phyloP scores from a whole-genome alignment of 1,140 invertebrate species.

The Sinella curviseta region DNA sequence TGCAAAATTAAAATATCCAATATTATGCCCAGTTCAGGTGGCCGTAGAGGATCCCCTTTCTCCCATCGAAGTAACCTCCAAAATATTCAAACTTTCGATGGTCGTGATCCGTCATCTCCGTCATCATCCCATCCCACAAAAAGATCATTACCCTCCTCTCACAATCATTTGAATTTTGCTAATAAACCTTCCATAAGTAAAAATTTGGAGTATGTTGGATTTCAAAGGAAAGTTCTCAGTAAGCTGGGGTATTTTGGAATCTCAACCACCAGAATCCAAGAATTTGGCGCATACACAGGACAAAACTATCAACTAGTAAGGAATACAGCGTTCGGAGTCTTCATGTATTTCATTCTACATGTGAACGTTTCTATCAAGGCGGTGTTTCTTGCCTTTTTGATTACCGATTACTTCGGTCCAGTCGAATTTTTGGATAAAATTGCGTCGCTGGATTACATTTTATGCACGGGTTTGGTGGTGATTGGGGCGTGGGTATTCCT shows the following conservation, averaged over 20 bases:
- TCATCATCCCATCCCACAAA: too few species aligned
- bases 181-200: too few species aligned
- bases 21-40: too few species aligned
- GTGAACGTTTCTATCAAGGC: background rate
- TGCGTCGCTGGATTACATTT: slow-evolving; percentile 10
- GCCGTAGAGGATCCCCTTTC: too few species aligned
- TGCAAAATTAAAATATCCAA: too few species aligned
- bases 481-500: background rate
- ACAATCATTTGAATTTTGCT: too few species aligned
- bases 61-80: too few species aligned
- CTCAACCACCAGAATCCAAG: background rate
- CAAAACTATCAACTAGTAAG: background rate
- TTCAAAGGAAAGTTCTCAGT: background rate
- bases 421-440: slow-evolving; percentile 6
- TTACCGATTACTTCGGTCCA: background rate
- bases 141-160: too few species aligned
- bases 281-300: background rate
- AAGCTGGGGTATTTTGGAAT: background rate
- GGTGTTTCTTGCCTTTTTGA: background rate
- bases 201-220: too few species aligned
- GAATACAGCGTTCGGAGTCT: background rate
- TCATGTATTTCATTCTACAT: background rate
- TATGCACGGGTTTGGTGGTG: background rate
- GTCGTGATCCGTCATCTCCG: too few species aligned
- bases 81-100: too few species aligned